Evolutionary conservation across 2,888 invertebrate genomes (phyloP), one percentile per base, ranked within the genome.

Genomic region (Netelia melanura): DNA sequence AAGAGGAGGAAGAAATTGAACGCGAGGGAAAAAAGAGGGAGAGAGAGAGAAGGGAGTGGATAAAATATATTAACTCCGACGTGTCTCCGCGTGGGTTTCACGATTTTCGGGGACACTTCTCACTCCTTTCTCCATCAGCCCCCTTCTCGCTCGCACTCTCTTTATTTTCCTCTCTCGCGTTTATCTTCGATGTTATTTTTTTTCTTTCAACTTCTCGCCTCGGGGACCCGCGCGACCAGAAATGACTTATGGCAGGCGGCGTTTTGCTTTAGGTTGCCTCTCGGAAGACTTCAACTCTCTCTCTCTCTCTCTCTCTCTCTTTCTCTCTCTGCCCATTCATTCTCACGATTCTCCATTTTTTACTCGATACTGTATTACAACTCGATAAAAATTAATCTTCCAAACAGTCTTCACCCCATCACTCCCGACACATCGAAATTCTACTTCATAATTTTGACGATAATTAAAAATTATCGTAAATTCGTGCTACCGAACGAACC

Each of bases 1-100:
- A 71, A 71, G 14, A 70, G 14, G 9, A 62, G 52, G 23, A 84
- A 14, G 68, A 67, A 10, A 71, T n/a, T n/a, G 48, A 30, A 10
- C 17, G 48, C 84, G 72, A 74, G 65, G 78, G 68, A 54, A 70
- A 72, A 68, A 67, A 64, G 58, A 75, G 58, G 74, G 68, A 74
- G 58, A 75, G 58, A 77, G 68, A 74, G 58, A 75, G 58, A 77
- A 61, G 62, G 81, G 85, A 83, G 86, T 91, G 89, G 90, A 88
- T 90, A 89, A 91, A 91, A 92, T 91, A 92, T 92, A 92, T 92
- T 90, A 91, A 90, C 90, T 89, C 86, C 82, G 80, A 80, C 83
- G 83, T 77, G 87, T 81, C 85, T 78, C 88, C 87, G 89, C 88
- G 91, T 90, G 89, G 91, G 89, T 91, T 90, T 91, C 91, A 88